Conservation (phyloP, 2,888 invertebrate species). For the Ectobius pallidus region DNA sequence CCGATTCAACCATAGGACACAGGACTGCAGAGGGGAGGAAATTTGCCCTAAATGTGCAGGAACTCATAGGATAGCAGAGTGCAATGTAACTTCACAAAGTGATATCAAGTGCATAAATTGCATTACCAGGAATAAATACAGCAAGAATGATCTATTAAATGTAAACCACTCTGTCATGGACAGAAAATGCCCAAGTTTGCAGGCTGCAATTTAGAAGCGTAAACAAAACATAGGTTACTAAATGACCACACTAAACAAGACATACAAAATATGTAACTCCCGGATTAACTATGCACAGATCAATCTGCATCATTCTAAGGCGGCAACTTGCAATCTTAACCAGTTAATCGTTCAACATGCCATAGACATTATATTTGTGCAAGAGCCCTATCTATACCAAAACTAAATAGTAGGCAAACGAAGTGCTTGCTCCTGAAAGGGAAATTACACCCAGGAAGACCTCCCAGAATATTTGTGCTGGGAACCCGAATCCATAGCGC, state of each 20-base stretch:
- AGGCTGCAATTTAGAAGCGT: neutral
- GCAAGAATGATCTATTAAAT: neutral
- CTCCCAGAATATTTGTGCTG: too few relatives aligned
- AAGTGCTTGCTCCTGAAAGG: too few relatives aligned
- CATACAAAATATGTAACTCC: neutral
- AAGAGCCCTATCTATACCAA: neutral
- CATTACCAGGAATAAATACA: neutral
- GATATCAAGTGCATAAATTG: constrained; percentile 4
- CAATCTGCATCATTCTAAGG: neutral
- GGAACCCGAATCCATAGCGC: too few relatives aligned
- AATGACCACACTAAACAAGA: neutral
- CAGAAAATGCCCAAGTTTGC: neutral
- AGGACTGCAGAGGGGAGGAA: neutral
- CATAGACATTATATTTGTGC: neutral
- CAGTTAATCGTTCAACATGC: neutral
- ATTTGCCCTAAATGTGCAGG: neutral
- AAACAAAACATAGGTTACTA: neutral
- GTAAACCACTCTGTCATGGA: neutral
- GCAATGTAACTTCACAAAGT: neutral
- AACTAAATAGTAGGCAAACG: neutral
- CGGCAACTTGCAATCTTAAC: neutral
- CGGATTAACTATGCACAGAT: neutral
- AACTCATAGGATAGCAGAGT: neutral
- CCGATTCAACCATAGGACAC: neutral
- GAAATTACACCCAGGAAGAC: too few relatives aligned